phyloP scores from a whole-genome alignment of 2,113 vertebrate species.

The Semnornis frantzii region DNA sequence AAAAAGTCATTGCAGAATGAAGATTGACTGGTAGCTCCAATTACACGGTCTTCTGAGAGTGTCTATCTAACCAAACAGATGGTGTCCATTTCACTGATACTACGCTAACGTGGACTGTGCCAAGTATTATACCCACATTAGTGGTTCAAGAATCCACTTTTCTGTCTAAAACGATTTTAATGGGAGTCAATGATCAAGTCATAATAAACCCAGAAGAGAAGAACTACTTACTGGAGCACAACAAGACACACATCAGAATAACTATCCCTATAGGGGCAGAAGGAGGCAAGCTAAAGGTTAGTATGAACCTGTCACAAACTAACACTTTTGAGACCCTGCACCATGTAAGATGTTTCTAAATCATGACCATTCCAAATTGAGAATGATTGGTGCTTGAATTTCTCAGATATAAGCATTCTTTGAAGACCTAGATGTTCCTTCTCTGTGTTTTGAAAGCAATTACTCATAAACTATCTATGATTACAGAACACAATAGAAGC shows the following conservation, averaged over 20 bases:
- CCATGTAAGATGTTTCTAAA: not conserved
- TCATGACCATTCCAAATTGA: not conserved
- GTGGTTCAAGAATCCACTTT: slow-evolving; percentile 65
- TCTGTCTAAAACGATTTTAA: slow-evolving; percentile 66
- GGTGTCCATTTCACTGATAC: slow-evolving; percentile 72
- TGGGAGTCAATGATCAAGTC: slow-evolving; percentile 75
- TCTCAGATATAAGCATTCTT: not conserved
- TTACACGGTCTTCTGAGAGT: not conserved
- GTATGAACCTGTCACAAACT: not conserved
- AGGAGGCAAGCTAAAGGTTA: slow-evolving; percentile 73
- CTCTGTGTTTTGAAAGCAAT: not conserved
- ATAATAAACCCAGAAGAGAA: slow-evolving; percentile 24
- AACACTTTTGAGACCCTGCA: not conserved
- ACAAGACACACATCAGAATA: slow-evolving; percentile 52
- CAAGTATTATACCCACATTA: slow-evolving; percentile 73
- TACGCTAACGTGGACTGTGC: slow-evolving; percentile 79
- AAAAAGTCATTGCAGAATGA: not conserved
- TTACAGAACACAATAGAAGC: not conserved
- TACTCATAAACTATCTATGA: not conserved
- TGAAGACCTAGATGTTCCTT: not conserved
- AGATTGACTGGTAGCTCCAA: not conserved
- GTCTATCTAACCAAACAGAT: slow-evolving; percentile 62
- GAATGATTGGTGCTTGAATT: not conserved
- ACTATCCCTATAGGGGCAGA: slow-evolving; percentile 79
- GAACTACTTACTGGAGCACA: slow-evolving; percentile 68